These are phyloP conservation scores for Drosophila pallidifrons DNA, from an alignment of 1,140 invertebrate genomes.

Conservation along the genomic window DNA sequence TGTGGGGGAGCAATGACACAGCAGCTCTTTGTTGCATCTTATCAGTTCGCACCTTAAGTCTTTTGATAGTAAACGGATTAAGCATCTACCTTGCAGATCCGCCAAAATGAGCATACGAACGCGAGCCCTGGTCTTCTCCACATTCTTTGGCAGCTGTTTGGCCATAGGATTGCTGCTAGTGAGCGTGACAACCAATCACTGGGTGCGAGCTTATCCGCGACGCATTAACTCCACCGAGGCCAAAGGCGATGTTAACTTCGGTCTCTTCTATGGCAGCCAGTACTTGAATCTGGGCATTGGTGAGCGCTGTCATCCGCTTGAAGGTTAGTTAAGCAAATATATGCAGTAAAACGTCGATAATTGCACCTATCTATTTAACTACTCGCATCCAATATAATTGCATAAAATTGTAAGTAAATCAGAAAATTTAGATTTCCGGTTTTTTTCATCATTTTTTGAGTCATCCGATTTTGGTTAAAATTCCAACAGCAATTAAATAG, in stretches of 20 bases:
- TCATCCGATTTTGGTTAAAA: no score
- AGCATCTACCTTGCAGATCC: constrained; percentile 8
- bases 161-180: constrained; percentile 93
- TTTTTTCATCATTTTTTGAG: no score
- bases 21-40: neutral
- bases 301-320: constrained; percentile 87
- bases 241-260: constrained; percentile 92
- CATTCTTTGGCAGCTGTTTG: constrained; percentile 94
- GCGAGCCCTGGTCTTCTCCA: constrained; percentile 91
- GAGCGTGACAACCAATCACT: constrained; percentile 94
- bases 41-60: constrained; percentile 23
- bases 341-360: no score
- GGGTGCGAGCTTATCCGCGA: constrained; percentile 92
- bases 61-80: neutral
- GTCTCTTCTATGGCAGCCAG: constrained; percentile 93
- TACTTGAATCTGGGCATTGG: constrained; percentile 93
- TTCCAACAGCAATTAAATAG: no score
- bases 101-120: constrained; percentile 79
- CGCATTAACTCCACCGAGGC: constrained; percentile 89
- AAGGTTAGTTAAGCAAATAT: constrained; percentile 54
- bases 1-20: neutral
- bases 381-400: no score
- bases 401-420: no score
- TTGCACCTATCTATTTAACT: no score
- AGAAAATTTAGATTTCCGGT: no score